Conservation (phyloP, 2,888 invertebrate genomes). For the Trichopoda pennipes region DNA sequence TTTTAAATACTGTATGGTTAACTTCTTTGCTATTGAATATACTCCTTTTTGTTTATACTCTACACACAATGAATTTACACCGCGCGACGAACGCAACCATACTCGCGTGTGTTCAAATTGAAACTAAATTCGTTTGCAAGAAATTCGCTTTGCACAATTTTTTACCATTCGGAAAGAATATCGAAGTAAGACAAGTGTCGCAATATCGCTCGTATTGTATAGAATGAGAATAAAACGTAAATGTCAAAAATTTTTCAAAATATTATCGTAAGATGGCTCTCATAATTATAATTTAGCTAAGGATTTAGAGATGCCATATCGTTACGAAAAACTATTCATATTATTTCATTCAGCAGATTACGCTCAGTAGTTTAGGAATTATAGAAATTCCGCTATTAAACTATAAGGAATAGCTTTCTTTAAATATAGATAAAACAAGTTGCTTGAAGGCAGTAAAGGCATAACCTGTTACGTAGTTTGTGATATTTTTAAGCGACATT, state of each 20-base stretch:
- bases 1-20: slow-evolving; percentile 55
- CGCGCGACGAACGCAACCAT: slow-evolving; percentile 57
- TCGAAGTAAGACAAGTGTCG: slow-evolving; percentile 12
- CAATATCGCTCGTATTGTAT: slow-evolving; percentile 44
- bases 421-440: no score
- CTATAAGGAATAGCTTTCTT: no score
- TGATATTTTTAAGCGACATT: no score
- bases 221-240: slow-evolving; percentile 44
- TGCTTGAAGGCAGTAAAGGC: no score
- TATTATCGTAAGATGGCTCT: slow-evolving; percentile 5
- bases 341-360: no score
- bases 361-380: no score
- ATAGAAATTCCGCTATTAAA: no score
- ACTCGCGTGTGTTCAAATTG: slow-evolving; percentile 59
- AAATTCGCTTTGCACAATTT: slow-evolving; percentile 52
- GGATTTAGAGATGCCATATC: not conserved
- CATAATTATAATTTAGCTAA: not conserved
- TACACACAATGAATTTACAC: slow-evolving; percentile 40
- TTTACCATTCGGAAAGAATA: slow-evolving; percentile 54
- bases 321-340: no score
- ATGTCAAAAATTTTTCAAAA: not conserved
- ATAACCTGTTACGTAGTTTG: no score
- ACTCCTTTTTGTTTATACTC: slow-evolving; percentile 46
- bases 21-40: slow-evolving; percentile 9
- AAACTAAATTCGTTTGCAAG: slow-evolving; percentile 59